Percentiles rank a stretch among this genome's conserved stretches.
Evolutionary conservation across 2,113 vertebrate genomes (phyloP).

Genomic region (Triplophysa tibetana): DNA sequence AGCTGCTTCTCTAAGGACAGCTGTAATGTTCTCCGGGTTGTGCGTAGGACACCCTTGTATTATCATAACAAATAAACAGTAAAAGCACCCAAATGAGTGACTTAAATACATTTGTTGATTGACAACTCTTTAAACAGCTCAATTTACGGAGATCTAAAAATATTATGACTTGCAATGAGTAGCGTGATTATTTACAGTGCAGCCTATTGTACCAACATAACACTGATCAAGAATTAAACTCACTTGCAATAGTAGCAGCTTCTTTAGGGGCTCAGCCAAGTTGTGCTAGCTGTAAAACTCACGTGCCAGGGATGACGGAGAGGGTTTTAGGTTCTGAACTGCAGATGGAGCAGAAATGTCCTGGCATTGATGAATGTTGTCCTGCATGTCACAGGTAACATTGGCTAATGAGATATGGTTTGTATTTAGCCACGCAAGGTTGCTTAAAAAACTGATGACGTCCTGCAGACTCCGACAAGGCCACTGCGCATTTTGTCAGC

Average conservation of each 20-base stretch:
- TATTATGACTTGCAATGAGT: not conserved
- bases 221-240: not conserved
- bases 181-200: not conserved
- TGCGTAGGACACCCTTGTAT: conserved; percentile 42
- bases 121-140: not conserved
- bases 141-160: not conserved
- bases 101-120: not conserved
- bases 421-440: conserved; percentile 64
- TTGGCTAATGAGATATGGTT: conserved; percentile 66
- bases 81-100: conserved; percentile 23
- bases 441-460: conserved; percentile 64
- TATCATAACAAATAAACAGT: conserved; percentile 8
- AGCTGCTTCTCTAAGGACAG: conserved; percentile 51
- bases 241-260: not conserved
- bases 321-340: conserved; percentile 52
- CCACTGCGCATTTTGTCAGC: conserved; percentile 39
- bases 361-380: conserved; percentile 75
- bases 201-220: not conserved
- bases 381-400: conserved; percentile 70
- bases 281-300: not conserved
- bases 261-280: not conserved
- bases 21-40: conserved; percentile 54
- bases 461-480: conserved; percentile 47
- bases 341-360: conserved; percentile 67
- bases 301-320: not conserved